Base-by-base conservation (phyloP, 2,113 vertebrate genomes). In the Sula dactylatra region DNA sequence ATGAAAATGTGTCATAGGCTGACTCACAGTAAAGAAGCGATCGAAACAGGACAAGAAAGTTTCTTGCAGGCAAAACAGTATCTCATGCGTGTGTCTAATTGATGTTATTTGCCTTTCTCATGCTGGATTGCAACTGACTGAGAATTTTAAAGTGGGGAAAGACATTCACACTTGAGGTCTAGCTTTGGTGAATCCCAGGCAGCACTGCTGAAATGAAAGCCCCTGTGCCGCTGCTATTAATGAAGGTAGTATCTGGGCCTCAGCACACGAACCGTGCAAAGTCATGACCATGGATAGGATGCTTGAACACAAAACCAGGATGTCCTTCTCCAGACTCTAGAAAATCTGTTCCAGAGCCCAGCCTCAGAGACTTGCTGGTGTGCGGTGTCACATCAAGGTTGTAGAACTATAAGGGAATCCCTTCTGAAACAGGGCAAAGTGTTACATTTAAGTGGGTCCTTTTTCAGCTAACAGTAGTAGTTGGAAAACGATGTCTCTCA, bases 1-100 rank as follows among this genome's bases (percentile, higher is more conserved):
- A 13, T 88, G 91, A 94, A 94, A 93, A 84, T 90, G 58, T 83
- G 96, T 95, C 93, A 93, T 61, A 62, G 45, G 29, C 81, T 97
- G 95, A 96, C 88, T 94, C 93, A 94, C 59, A 72, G 81, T 59
- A 69, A 76, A 86, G 83, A 77, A 95, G 56, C 2, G 1, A 91
- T 56, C 69, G 86, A 80, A 95, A 93, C 52, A 88, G 66, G 69
- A 69, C 86, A 86, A 90, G 87, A 84, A 89, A 54, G 31, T 69
- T 59, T 89, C 40, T 86, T 55, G 55, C 54, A 92, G 66, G 85
- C 86, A 86, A 83, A 96, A 64, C 26, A 59, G 13, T 56, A 27
- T 64, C 70, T 94, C n/a, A 12, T 13, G 42, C 3, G 0, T 83
- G 32, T 3, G 11, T 80, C 55, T 78, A 44, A 55, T 16, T 50